These are phyloP conservation scores for Coturnix japonica DNA, from an alignment of 2,113 vertebrate genomes.

Conservation along the genomic window DNA sequence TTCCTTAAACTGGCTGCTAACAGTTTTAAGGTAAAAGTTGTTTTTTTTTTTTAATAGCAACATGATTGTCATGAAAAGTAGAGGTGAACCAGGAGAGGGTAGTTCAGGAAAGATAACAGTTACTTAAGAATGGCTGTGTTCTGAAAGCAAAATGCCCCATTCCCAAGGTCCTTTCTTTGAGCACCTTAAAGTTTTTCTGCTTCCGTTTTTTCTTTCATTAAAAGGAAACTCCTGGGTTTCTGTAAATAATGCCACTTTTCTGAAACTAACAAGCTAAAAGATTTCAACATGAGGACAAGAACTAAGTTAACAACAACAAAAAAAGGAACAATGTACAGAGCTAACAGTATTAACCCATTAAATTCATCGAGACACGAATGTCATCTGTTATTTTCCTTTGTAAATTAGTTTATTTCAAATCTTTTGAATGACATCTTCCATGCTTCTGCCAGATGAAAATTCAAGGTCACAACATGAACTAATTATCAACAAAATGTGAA, in stretches of 20 bases:
- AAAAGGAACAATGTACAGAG: background rate
- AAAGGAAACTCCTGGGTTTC: background rate
- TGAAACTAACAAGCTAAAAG: background rate
- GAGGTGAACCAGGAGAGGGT: background rate
- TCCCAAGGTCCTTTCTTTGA: background rate
- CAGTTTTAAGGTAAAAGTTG: background rate
- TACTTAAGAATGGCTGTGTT: background rate
- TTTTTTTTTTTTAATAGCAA: background rate
- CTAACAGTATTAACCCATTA: background rate
- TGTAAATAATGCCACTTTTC: background rate
- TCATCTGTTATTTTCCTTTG: background rate
- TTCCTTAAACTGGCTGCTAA: constrained; percentile 5
- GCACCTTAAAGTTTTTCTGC: background rate
- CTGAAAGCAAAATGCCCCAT: background rate
- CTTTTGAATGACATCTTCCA: background rate
- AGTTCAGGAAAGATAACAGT: constrained; percentile 5
- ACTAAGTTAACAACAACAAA: background rate
- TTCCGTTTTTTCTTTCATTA: constrained; percentile 23
- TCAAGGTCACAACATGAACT: background rate
- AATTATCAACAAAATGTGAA: background rate
- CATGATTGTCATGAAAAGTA: background rate
- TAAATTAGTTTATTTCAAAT: background rate
- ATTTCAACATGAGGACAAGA: background rate
- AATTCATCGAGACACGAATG: background rate
- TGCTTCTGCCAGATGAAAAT: background rate